Evolutionary conservation across 1,140 invertebrate genomes (phyloP), one percentile per base, ranked within the genome.

Genomic region (Chlorops oryzae): DNA sequence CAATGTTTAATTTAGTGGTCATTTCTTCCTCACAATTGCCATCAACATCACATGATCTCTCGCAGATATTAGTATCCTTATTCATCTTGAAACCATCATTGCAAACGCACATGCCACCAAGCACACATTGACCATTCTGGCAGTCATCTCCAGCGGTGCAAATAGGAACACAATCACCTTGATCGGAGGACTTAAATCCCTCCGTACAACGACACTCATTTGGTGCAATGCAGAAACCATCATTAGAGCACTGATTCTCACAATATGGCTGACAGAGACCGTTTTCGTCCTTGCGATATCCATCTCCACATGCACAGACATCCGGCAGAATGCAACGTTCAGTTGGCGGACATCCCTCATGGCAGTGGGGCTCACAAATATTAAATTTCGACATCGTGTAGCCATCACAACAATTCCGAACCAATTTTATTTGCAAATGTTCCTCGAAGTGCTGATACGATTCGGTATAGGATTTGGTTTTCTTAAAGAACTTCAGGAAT

Each of bases 351-450:
- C 50, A 51, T 10, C 20, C 35, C 22, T 46, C 34, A 9, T 5
- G 4, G 34, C 50, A 51, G 3, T 45, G 27, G 12, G 46, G 46
- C 35, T 38, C 46, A 39, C 46, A 47, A 12, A 39, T n/a, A 10
- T 39, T 7, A 7, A 39, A 23, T 2, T 18, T 37, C 2, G 22
- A 12, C 35, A 39, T 21, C 18, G n/a, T 15, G 15, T 38, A 47
- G 22, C 46, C 46, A 7, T 47, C 46, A 27, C 46, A 47, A 12
- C 46, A 47, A 32, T 15, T 9, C 28, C 9, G 9, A 9, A 32
- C 28, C 28, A 32, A 32, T 15, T 32, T 32, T 15, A 9, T 10
- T 15, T 10, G 9, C 9, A 32, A 10, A 9, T 9, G 9, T 15
- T 32, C 28, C 28, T 32, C 28, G 28, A 10, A 9, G 28, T 3